phyloP scores from a whole-genome alignment of 2,113 vertebrate species.

The Melanocharis versteri region DNA sequence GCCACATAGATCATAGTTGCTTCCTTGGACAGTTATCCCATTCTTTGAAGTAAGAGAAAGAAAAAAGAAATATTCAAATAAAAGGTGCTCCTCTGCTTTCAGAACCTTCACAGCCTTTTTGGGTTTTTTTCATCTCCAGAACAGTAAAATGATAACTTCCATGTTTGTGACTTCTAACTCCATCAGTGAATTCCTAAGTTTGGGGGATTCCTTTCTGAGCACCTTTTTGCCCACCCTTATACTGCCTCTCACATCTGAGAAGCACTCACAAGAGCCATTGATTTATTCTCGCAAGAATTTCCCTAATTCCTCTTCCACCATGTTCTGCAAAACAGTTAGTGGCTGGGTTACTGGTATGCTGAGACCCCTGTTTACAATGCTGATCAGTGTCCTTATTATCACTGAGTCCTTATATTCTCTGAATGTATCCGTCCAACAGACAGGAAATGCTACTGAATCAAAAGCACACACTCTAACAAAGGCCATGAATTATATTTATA shows the following conservation, averaged over 20 bases:
- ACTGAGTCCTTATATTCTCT: not conserved
- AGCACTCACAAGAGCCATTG: not conserved
- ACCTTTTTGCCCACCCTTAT: not conserved
- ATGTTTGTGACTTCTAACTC: not conserved
- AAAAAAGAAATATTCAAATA: not conserved
- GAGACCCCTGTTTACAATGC: not conserved
- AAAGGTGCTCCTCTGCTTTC: not conserved
- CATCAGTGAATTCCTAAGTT: not conserved
- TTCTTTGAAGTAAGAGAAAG: not conserved
- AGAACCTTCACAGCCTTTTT: not conserved
- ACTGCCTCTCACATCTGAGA: not conserved
- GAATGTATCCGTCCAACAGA: not conserved
- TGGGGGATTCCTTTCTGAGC: not conserved
- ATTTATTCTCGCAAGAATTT: not conserved
- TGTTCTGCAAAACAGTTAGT: not conserved
- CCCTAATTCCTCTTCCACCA: not conserved
- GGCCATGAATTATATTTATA: not conserved
- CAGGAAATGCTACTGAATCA: not conserved
- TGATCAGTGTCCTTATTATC: not conserved
- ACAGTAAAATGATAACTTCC: not conserved
- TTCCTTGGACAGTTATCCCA: not conserved
- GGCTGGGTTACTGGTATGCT: not conserved
- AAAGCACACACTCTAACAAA: not conserved
- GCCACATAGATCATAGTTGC: not conserved
- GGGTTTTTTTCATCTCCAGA: not conserved